These are phyloP conservation scores for Chloropsis cyanopogon DNA, from an alignment of 2,113 vertebrate genomes.

Conservation along the genomic window DNA sequence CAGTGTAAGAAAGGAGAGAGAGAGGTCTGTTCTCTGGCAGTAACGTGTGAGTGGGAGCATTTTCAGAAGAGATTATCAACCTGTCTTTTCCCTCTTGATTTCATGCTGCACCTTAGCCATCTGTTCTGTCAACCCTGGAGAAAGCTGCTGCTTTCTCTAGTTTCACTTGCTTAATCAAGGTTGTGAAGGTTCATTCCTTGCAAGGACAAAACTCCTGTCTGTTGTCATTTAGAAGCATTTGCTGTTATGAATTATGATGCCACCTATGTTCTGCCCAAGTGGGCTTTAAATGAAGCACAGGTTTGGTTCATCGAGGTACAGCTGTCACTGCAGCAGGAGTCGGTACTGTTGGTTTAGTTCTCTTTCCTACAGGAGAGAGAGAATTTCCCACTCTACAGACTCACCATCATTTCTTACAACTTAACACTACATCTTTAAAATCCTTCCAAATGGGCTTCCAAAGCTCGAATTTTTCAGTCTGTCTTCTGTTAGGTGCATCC, in stretches of 20 bases:
- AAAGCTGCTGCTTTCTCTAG: not conserved
- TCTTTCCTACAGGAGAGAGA: not conserved
- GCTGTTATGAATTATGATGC: accelerated
- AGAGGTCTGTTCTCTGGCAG: not conserved
- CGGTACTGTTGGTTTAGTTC: not conserved
- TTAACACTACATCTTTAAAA: not conserved
- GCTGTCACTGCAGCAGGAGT: not conserved
- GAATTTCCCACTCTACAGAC: not conserved
- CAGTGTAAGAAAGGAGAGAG: not conserved
- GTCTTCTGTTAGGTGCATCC: not conserved
- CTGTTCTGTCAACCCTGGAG: not conserved
- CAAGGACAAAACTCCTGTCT: not conserved
- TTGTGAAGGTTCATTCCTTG: not conserved
- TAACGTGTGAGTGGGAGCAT: not conserved
- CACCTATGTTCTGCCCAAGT: not conserved
- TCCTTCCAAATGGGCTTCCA: not conserved
- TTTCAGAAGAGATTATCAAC: not conserved
- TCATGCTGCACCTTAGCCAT: not conserved
- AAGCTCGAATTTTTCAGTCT: not conserved
- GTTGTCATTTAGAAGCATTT: not conserved
- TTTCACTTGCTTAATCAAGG: not conserved
- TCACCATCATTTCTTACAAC: not conserved
- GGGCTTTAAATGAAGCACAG: not conserved
- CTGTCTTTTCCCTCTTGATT: not conserved
- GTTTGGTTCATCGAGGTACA: not conserved